Conservation (phyloP, 2,113 vertebrate genomes). For the Onychorhynchus coronatus region DNA sequence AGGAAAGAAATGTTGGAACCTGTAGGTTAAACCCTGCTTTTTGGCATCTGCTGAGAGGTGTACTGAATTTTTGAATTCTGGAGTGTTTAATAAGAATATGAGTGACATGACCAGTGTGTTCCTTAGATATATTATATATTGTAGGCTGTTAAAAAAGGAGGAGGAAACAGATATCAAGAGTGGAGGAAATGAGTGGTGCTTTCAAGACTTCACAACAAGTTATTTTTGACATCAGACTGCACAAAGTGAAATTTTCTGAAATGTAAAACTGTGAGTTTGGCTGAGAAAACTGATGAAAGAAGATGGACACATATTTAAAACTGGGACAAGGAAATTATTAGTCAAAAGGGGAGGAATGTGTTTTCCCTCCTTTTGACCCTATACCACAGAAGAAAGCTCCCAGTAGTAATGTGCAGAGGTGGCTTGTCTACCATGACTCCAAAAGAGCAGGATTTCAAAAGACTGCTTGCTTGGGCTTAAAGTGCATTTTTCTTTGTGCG, state of each 20-base stretch:
- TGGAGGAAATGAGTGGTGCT: background rate
- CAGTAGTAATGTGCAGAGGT: background rate
- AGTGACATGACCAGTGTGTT: background rate
- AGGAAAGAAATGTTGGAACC: background rate
- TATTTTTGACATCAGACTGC: slow-evolving; percentile 16
- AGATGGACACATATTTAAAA: background rate
- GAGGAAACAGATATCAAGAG: background rate
- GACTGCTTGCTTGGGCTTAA: slow-evolving; percentile 9
- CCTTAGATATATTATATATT: background rate
- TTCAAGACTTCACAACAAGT: background rate
- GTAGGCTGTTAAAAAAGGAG: slow-evolving; percentile 14
- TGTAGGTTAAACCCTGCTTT: background rate
- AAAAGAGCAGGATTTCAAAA: slow-evolving; percentile 32
- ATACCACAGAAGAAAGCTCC: background rate
- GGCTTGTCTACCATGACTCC: background rate
- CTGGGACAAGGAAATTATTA: background rate
- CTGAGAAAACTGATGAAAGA: background rate
- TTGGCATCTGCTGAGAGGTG: background rate
- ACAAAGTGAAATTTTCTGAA: background rate
- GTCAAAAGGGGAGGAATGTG: background rate
- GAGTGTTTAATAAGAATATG: slow-evolving; percentile 27
- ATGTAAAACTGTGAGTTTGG: background rate
- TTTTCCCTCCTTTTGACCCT: background rate
- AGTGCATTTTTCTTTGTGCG: slow-evolving; percentile 41
- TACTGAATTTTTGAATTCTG: background rate